Evolutionary conservation across 2,888 invertebrate species (phyloP), one percentile per base, ranked within the genome.

Genomic region (Conus canariensis): DNA sequence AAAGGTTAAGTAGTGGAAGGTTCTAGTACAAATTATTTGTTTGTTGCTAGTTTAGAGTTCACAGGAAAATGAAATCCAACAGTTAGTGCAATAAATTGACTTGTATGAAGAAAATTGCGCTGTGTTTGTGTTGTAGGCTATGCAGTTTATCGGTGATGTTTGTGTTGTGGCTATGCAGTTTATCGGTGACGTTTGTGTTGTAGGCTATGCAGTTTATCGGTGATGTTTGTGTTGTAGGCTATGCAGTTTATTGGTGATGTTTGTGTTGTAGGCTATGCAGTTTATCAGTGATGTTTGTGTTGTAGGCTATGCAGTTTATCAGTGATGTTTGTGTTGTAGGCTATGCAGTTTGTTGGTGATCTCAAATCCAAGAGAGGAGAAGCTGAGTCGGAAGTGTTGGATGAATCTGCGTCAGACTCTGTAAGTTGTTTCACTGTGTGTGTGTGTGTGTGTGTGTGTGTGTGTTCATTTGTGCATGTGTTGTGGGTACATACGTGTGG

Each of bases 361-460:
- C 87, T 95, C 82, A 94, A 94, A 90, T 77, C 91, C 30, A 93
- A 94, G 74, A 90, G 95, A 80, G 95, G 94, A 12, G 91, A 92
- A 19, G 90, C 92, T 14, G 85, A 90, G 45, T 88, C 90, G 45
- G 91, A 94, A 60, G 93, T 93, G 9, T 89, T 95, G 77, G 94
- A 95, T 74, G 93, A 94, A 74, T 90, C 85, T 3, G 88, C 89
- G 7, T 58, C 90, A 2, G 86, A 74, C 25, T 80, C 83, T 85
- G 92, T 92, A 88, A 92, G 92, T 91, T 74, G 30, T 30, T 14
- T 60, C 12, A 85, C 25, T 12, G 16, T 64, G 64, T 7, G 64
- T 64, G 64, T 64, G 64, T 64, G 64, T 14, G 7, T 80, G 80
- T 30, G 30, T 80, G 80, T n/a, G n/a, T 22, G 70, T 22, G 45